Evolutionary conservation across 1,140 invertebrate genomes (phyloP).

Genomic region (Lepeophtheirus salmonis): DNA sequence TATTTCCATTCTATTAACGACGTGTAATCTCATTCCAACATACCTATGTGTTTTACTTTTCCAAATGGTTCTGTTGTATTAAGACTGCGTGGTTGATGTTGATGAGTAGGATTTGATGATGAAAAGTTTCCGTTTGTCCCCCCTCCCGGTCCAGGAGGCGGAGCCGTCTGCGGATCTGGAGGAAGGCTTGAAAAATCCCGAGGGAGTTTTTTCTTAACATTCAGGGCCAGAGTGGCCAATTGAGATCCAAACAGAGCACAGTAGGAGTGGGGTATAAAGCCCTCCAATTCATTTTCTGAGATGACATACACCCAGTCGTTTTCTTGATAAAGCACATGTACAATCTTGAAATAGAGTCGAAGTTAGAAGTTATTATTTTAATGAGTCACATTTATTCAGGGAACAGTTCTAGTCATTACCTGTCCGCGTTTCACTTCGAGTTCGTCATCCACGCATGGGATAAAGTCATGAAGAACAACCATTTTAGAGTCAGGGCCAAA

Average conservation of each 20-base stretch:
- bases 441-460: slow-evolving; percentile 83
- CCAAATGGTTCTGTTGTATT: not conserved
- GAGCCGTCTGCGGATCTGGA: slow-evolving; percentile 9
- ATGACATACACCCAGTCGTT: slow-evolving; percentile 94
- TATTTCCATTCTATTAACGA: too few relatives aligned
- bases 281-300: slow-evolving; percentile 64
- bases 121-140: too few relatives aligned
- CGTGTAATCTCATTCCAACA: too few relatives aligned
- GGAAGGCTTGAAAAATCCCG: slow-evolving; percentile 23
- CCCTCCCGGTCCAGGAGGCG: not conserved
- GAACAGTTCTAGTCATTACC: too few relatives aligned
- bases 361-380: too few relatives aligned
- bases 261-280: slow-evolving; percentile 84
- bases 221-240: slow-evolving; percentile 47
- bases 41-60: not conserved
- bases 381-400: too few relatives aligned
- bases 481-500: slow-evolving; percentile 78
- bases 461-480: slow-evolving; percentile 84
- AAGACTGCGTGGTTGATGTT: not conserved
- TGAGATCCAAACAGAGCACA: slow-evolving; percentile 64
- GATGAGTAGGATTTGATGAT: too few relatives aligned
- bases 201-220: slow-evolving; percentile 27
- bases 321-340: slow-evolving; percentile 77
- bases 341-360: slow-evolving; percentile 37
- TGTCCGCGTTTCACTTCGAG: slow-evolving; percentile 53